A percentile compares a stretch with the other conserved stretches of the same genome.
These are phyloP conservation scores for Holacanthella duospinosa DNA, from an alignment of 2,888 invertebrate genomes.

Conservation along the genomic window DNA sequence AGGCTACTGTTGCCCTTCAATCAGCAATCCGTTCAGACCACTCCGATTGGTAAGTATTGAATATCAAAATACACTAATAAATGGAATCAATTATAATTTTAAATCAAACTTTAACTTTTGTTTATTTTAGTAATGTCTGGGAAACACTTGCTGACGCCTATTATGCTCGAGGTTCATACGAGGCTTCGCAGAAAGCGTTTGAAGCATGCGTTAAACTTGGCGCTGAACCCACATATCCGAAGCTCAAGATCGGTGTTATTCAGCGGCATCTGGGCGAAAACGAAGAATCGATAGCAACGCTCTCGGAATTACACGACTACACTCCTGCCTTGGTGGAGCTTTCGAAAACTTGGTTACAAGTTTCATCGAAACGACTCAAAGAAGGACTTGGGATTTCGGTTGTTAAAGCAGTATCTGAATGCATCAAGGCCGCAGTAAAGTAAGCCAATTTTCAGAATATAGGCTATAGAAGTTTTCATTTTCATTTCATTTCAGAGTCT, in stretches of 20 bases:
- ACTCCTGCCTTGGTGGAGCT: conserved; percentile 66
- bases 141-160: conserved; percentile 86
- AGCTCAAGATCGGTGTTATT: conserved; percentile 64
- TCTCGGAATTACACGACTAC: conserved; percentile 49
- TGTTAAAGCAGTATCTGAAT: conserved; percentile 60
- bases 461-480: conserved; percentile 14
- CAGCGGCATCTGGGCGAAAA: conserved; percentile 59
- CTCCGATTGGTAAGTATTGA: conserved; percentile 51
- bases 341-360: conserved; percentile 64
- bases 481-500: neutral
- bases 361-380: conserved; percentile 55
- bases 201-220: conserved; percentile 61
- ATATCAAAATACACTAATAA: neutral
- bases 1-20: conserved; percentile 66
- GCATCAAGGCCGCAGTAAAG: conserved; percentile 45
- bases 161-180: conserved; percentile 73
- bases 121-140: conserved; percentile 54
- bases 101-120: neutral
- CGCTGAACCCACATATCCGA: conserved; percentile 56
- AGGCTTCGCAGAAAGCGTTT: conserved; percentile 78
- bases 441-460: conserved; percentile 46
- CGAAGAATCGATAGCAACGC: conserved; percentile 61
- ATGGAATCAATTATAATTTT: neutral
- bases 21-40: conserved; percentile 46
- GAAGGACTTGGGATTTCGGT: conserved; percentile 62